Evolutionary conservation across 2,888 invertebrate genomes (phyloP).

Genomic region (Brachycybe producta): DNA sequence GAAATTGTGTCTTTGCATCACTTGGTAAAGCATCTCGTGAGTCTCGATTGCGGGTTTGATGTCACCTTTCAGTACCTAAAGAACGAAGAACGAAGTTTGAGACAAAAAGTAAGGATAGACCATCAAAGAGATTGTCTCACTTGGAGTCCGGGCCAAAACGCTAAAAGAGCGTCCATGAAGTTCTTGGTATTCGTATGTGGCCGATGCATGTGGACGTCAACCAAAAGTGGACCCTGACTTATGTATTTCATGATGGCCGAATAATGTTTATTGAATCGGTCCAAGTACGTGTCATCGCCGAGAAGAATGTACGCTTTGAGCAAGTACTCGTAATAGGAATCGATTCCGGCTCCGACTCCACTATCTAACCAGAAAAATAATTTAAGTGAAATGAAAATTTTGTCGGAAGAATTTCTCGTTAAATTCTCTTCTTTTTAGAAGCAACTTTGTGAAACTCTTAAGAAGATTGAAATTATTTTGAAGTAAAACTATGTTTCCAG

Average conservation of each 20-base stretch:
- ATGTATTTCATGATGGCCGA: conserved; percentile 94
- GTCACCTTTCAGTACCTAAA: conserved; percentile 65
- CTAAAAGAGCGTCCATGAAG: conserved; percentile 93
- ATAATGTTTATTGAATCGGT: conserved; percentile 85
- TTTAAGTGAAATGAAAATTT: too few relatives aligned
- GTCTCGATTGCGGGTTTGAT: conserved; percentile 96
- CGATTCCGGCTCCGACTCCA: conserved; percentile 97
- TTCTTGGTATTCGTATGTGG: conserved; percentile 87
- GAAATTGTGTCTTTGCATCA: conserved; percentile 93
- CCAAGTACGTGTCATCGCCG: conserved; percentile 77
- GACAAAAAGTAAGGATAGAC: background rate
- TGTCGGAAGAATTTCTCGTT: too few relatives aligned
- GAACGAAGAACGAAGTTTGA: background rate
- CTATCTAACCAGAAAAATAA: too few relatives aligned
- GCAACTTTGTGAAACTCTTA: background rate
- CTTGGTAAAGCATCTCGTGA: conserved; percentile 97
- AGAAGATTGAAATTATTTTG: too few relatives aligned
- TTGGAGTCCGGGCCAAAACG: conserved; percentile 97
- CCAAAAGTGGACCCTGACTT: conserved; percentile 82
- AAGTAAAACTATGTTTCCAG: too few relatives aligned
- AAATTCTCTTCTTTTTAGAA: background rate
- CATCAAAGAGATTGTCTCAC: conserved; percentile 36
- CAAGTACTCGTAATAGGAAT: conserved; percentile 97
- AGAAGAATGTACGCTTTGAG: conserved; percentile 92
- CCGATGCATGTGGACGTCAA: conserved; percentile 90